These are phyloP conservation scores for Heterodera schachtii DNA, from an alignment of 1,140 invertebrate genomes.

Conservation along the genomic window DNA sequence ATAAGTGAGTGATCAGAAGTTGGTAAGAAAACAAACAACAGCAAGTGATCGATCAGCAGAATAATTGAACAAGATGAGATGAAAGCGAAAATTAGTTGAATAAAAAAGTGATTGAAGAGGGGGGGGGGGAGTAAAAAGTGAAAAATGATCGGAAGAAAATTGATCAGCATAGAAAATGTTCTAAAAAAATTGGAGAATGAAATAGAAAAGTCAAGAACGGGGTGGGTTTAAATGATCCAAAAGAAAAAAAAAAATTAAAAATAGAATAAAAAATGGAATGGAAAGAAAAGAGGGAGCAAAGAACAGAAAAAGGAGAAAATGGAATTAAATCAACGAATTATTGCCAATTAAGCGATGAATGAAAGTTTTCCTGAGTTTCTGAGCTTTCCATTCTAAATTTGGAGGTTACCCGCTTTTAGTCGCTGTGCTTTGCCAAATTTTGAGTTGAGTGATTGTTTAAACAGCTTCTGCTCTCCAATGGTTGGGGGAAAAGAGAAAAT, in stretches of 20 bases:
- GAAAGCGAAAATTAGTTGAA: too few species aligned
- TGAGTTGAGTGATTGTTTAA: neutral
- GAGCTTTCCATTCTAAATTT: neutral
- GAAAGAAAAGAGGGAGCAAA: neutral
- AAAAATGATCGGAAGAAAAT: neutral
- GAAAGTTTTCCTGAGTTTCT: neutral
- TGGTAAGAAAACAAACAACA: too few species aligned
- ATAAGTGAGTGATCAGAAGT: too few species aligned
- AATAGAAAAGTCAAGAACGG: neutral
- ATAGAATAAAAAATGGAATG: too few species aligned
- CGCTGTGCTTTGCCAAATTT: neutral
- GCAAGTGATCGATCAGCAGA: too few species aligned
- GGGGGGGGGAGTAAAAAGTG: neutral
- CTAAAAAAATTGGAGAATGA: neutral
- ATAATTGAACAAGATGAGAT: too few species aligned
- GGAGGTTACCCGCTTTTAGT: conserved; percentile 13
- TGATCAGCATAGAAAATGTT: neutral
- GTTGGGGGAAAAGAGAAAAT: neutral
- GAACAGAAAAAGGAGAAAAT: neutral
- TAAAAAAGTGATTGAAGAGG: neutral
- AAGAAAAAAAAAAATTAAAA: neutral
- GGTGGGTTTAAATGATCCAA: neutral
- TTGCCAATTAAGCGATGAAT: neutral
- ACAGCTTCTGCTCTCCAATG: neutral
- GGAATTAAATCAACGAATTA: neutral